These are phyloP conservation scores for Halyomorpha halys DNA, from an alignment of 1,140 invertebrate species.

Conservation along the genomic window DNA sequence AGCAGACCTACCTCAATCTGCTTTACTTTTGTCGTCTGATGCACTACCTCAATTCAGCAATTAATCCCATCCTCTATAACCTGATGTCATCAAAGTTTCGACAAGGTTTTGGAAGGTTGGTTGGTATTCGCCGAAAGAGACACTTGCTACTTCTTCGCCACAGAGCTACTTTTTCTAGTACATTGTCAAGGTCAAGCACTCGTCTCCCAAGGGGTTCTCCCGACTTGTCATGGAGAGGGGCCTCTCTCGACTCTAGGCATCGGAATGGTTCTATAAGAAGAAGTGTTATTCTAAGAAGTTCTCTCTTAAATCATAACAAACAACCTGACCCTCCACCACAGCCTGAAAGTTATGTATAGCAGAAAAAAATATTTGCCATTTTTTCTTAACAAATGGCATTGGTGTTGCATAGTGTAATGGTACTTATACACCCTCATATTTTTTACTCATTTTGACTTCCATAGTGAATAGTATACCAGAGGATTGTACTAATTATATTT, in stretches of 20 bases:
- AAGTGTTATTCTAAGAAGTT: slow-evolving; percentile 35
- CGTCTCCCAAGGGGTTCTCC: slow-evolving; percentile 25
- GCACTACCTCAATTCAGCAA: slow-evolving; percentile 72
- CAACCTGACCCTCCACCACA: slow-evolving; percentile 19
- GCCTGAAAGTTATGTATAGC: slow-evolving; percentile 29
- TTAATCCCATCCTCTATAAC: slow-evolving; percentile 75
- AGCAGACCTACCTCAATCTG: slow-evolving; percentile 65
- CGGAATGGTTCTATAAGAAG: slow-evolving; percentile 37
- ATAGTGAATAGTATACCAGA: too few species aligned
- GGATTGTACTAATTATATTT: too few species aligned
- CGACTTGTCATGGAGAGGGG: slow-evolving; percentile 27
- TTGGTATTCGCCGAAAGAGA: slow-evolving; percentile 35
- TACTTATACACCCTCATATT: too few species aligned
- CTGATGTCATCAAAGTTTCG: slow-evolving; percentile 79
- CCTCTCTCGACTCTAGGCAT: slow-evolving; percentile 34
- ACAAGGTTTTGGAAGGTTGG: slow-evolving; percentile 56
- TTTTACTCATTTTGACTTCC: too few species aligned
- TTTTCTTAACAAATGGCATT: too few species aligned
- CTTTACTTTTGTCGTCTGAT: slow-evolving; percentile 75
- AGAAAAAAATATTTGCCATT: too few species aligned
- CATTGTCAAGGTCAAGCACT: slow-evolving; percentile 28
- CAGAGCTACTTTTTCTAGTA: slow-evolving; percentile 30
- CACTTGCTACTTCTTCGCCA: slow-evolving; percentile 25
- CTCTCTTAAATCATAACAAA: slow-evolving; percentile 22
- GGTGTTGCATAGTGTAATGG: too few species aligned